phyloP scores from a whole-genome alignment of 2,797 vertebrate genomes.

The Malurus splendens region DNA sequence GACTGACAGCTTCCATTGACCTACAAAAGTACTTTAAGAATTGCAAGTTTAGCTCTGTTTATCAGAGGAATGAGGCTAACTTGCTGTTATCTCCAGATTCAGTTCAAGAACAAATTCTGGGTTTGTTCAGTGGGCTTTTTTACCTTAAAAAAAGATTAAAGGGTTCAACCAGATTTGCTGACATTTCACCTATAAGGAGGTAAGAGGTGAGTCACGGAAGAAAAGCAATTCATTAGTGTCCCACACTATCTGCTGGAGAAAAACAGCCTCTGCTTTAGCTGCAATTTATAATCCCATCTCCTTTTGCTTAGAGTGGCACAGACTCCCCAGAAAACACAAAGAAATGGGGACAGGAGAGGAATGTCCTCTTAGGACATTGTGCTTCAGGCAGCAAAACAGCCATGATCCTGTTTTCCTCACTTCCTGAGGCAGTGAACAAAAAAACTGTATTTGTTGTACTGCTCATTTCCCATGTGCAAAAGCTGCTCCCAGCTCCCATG shows the following conservation, averaged over 20 bases:
- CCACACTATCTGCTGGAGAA: not conserved
- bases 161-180: slow-evolving; percentile 21
- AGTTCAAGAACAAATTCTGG: not conserved
- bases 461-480: not conserved
- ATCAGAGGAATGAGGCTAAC: not conserved
- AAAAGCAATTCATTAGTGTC: not conserved
- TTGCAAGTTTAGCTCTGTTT: not conserved
- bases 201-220: not conserved
- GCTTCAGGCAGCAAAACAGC: slow-evolving; percentile 25
- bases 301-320: not conserved
- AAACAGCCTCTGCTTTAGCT: not conserved
- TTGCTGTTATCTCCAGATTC: not conserved
- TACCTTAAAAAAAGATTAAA: not conserved
- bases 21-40: slow-evolving; percentile 29
- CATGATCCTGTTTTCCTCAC: slow-evolving; percentile 15
- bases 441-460: not conserved
- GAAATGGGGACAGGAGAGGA: not conserved
- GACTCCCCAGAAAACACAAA: not conserved
- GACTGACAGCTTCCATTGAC: not conserved
- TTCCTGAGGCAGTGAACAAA: not conserved
- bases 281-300: slow-evolving; percentile 1
- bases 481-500: not conserved
- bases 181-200: not conserved
- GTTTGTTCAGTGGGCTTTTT: not conserved
- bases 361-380: not conserved